These are phyloP conservation scores for Himalopsyche japonica DNA, from an alignment of 2,888 invertebrate species.

Conservation along the genomic window DNA sequence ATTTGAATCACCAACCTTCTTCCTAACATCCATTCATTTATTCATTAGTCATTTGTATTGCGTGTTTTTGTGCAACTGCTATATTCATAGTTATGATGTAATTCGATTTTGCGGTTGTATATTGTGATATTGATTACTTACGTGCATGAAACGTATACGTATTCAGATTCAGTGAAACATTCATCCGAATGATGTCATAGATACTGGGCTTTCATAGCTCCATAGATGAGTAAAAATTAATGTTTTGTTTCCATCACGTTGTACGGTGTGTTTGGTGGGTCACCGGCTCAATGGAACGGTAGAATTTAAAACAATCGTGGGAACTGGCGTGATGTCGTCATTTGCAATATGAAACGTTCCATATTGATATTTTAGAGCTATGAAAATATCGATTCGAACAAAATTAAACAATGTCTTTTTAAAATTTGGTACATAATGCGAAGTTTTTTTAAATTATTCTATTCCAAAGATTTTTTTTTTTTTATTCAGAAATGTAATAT, in stretches of 20 bases:
- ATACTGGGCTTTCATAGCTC: not conserved
- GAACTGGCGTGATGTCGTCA: not conserved
- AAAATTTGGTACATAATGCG: too few relatives aligned
- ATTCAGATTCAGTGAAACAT: not conserved
- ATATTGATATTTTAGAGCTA: too few relatives aligned
- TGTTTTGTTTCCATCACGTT: too few relatives aligned
- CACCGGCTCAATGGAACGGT: not conserved
- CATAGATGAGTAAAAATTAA: not conserved
- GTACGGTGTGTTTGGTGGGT: not conserved
- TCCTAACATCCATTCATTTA: not conserved
- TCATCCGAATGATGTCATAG: not conserved
- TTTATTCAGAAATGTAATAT: too few relatives aligned
- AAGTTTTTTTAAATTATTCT: too few relatives aligned
- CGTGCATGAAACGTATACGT: not conserved
- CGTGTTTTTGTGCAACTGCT: not conserved
- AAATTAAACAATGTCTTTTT: too few relatives aligned
- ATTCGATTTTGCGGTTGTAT: not conserved
- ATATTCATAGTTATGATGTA: not conserved
- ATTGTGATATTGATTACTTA: too few relatives aligned
- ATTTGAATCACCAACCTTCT: not conserved
- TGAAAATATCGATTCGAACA: too few relatives aligned
- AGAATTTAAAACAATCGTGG: not conserved
- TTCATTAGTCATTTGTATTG: not conserved
- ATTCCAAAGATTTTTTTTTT: too few relatives aligned
- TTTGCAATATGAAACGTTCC: too few relatives aligned